Evolutionary conservation across 2,797 vertebrate species (phyloP), one percentile per base, ranked within the genome.

Genomic region (Manis javanica): DNA sequence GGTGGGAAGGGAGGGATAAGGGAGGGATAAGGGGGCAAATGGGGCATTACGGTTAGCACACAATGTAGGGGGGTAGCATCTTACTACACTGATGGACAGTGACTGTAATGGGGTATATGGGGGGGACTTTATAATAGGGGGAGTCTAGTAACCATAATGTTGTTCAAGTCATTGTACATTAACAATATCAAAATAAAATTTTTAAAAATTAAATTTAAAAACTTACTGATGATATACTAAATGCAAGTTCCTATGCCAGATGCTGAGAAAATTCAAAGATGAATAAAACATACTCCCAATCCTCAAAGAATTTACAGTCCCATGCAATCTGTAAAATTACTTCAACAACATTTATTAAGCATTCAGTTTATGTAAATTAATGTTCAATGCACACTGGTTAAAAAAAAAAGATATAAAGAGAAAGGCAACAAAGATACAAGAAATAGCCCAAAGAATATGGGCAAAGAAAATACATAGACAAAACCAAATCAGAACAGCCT

Each of bases 231-330:
- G n/a, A 24, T 88, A 53, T 84, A 64, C 57, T 82, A 63, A 79
- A 16, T 97, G 51, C 68, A 86, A 78, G 55, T 94, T 24, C 39
- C 57, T 75, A 55, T 63, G 79, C 81, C 79, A 93, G 77, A 74
- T 87, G 39, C 78, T 93, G n/a, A 95, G 77, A 97, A 31, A 93
- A 88, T 95, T 95, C 85, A 86, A 94, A 97, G 37, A 96, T 96
- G n/a, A 97, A 85, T 64, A 72, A 96, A 95, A 79, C 37, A 82
- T 69, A 92, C 82, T 87, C 66, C 34, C 77, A 92, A 29, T 86
- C 72, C 31, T 90, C 94, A 95, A 53, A 93, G 83, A 95, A 92
- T 75, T 97, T 78, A 78, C 39, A 77, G 85, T 71, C 34, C 74
- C 34, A 66, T 79, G 14, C 46, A 95, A 74, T 64, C 72, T 75